Base-by-base conservation (phyloP, 2,888 invertebrate species). In the Tromatobia lineatoria region DNA sequence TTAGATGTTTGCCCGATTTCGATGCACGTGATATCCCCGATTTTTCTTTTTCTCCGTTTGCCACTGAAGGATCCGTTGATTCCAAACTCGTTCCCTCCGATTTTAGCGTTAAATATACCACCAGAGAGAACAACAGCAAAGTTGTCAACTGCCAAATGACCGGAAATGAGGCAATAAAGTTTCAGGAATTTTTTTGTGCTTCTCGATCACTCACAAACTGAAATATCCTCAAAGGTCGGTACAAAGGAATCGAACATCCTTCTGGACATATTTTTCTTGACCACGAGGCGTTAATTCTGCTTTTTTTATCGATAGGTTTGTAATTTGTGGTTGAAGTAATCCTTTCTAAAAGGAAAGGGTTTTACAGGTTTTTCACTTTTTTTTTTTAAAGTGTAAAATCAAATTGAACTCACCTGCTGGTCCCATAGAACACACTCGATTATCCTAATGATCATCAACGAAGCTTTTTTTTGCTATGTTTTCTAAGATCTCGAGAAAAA, bases 181-280 rank as follows among this genome's bases (percentile, higher is more conserved):
- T 18, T 47, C 11, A 3, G 4, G 6, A 4, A 18, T 29, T 45
- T 42, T 3, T 45, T 45, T 0, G 54, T 20, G 45, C 38, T 23
- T 69, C n/a, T 38, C 7, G 34, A 11, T 38, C 18, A 88, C 90
- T 90, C 74, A 91, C 92, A 66, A 92, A 90, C 77, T 91, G 87
- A 67, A 91, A 80, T 87, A 90, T 88, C 29, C 92, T 91, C 1
- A 92, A 54, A 15, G 90, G 88, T 74, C 84, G 89, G 47, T 85
- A 82, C 15, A 88, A 20, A 0, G 76, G 61, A 38, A 73, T 57
- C 15, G 85, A 34, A 64, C 82, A 74, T 61, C 77, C 38, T 25
- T 83, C 67, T n/a, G 78, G 54, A 18, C 80, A 82, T 59, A 13
- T 45, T 77, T 69, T 82, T 59, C 20, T 77, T 66, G 38, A n/a